These are phyloP conservation scores for mouse (Mus musculus) DNA, from an alignment of 2,113 vertebrate species.

Conservation along the genomic window GRCm39 chr12:70604001-70604500, in stretches of 20 bases:
- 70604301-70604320: not conserved
- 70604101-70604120: not conserved
- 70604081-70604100: not conserved
- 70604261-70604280: constrained; percentile 37
- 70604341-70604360: not conserved
- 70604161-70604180: constrained; percentile 38
- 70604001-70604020: constrained; percentile 36
- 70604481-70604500: not conserved
- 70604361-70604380: not conserved
- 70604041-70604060: constrained; percentile 25
- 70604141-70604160: not conserved
- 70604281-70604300: constrained; percentile 43
- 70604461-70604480: not conserved
- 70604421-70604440: not conserved
- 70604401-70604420: not conserved
- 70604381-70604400: not conserved
- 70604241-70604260: not conserved
- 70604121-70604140: not conserved
- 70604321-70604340: not conserved
- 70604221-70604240: constrained; percentile 20
- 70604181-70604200: constrained; percentile 33
- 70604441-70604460: not conserved
- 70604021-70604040: constrained; percentile 18
- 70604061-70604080: not conserved
- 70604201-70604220: not conserved